Evolutionary conservation across 2,113 vertebrate species (phyloP).

Genomic region (Rhinoptilus africanus): DNA sequence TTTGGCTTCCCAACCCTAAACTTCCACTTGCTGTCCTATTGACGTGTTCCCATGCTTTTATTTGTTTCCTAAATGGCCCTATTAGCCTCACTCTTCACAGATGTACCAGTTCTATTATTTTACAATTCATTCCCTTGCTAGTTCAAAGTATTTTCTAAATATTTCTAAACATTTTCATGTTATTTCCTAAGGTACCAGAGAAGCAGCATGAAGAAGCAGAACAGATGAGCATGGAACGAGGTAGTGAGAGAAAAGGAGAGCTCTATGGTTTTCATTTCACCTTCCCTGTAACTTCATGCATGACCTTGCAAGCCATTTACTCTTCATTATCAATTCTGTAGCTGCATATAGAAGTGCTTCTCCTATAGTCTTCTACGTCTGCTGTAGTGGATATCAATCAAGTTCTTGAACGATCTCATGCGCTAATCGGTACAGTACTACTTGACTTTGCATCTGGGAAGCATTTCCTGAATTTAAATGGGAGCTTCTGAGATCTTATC

Average conservation of each 20-base stretch:
- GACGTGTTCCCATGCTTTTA: fast-evolving
- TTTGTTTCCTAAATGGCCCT: not conserved
- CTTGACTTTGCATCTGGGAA: not conserved
- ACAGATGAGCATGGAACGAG: not conserved
- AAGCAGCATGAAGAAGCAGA: not conserved
- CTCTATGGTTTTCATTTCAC: not conserved
- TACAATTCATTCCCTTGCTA: not conserved
- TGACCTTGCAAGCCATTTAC: not conserved
- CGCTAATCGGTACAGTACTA: not conserved
- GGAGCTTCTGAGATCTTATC: not conserved
- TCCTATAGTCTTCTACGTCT: not conserved
- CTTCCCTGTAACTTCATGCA: not conserved
- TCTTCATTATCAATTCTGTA: not conserved
- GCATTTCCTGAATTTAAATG: not conserved
- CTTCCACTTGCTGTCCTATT: not conserved
- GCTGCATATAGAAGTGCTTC: not conserved
- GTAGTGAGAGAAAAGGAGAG: not conserved
- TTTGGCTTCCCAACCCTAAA: not conserved
- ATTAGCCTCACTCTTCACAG: not conserved
- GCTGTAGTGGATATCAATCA: not conserved
- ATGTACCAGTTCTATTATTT: not conserved
- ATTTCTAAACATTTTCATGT: too few species aligned
- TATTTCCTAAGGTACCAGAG: not conserved
- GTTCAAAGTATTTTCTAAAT: not conserved
- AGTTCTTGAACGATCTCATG: not conserved